Base-by-base conservation (phyloP, 2,113 vertebrate genomes). In the Forbesichthys agassizii region DNA sequence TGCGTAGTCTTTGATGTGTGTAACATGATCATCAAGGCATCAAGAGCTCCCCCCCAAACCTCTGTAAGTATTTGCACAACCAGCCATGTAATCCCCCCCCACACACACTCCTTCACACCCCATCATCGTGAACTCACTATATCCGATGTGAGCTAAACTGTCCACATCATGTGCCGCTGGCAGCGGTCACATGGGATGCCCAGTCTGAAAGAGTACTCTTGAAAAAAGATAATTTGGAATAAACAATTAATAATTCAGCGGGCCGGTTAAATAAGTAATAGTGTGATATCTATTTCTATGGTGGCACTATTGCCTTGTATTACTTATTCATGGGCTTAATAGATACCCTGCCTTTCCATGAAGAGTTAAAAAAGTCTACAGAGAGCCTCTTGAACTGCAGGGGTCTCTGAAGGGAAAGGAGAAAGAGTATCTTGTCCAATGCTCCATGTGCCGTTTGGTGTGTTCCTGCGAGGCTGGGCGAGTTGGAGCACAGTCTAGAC, bases 221-320 rank as follows among this genome's bases (percentile, higher is more conserved):
- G 46, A 77, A 81, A 84, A 88, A 90, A 91, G 88, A 88, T 89
- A 67, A 88, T 92, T 90, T 88, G 82, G 86, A 90, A 91, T 92
- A 92, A 90, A 91, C 87, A 89, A 84, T 92, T 86, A 92, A 92
- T 92, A 81, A 92, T 92, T 92, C 80, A 92, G 74, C 49, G 46
- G 57, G 55, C 61, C 13, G 49, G 83, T 89, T 92, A 84, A 92
- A 92, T 92, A 92, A 92, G 86, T 92, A 90, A 92, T 91, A 86
- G 76, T 80, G 82, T 78, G 84, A 90, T 90, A 91, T 92, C 89
- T 89, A 87, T 90, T 89, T 87, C 90, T 91, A 90, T 89, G 84
- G 84, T 89, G 90, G 86, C 79, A 59, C 89, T 88, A 90, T 89
- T 88, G 89, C 84, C 82, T 85, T 80, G 78, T 79, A 83, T 91